Evolutionary conservation across 2,888 invertebrate species (phyloP), one percentile per base, ranked within the genome.

Genomic region (Deilephila elpenor): DNA sequence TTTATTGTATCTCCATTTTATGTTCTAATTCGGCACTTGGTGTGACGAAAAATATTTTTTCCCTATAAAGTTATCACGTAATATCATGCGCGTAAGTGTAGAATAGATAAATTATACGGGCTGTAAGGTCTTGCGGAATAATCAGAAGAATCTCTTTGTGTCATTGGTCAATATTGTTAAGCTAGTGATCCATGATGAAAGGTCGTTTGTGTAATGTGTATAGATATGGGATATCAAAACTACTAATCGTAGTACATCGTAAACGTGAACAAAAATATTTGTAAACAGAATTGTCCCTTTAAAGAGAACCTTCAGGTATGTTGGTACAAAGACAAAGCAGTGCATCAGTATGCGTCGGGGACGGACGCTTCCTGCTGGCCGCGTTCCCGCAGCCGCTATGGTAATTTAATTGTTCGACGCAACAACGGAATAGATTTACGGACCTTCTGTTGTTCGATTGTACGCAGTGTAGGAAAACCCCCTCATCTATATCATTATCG

Each of bases 361-460:
- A 82, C 79, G 79, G 77, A 75, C 81, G 87, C 83, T 92, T 92
- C 91, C 92, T 92, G 91, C 88, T 91, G 90, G 88, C 92, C 91
- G 90, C 88, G 91, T 89, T 92, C 90, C 83, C 84, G 83, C 86
- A 86, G 84, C 84, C 82, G 84, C 88, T 91, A 91, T 92, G 91
- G 88, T 91, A 91, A 92, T 92, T 90, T 89, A 87, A 91, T 91
- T 90, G 90, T 89, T 88, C 86, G 88, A 87, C 84, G 86, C 86
- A 82, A 84, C 83, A 83, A 80, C 77, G 80, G 84, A 87, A 86
- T 86, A 84, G 83, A 73, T 70, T 67, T 73, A 73, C 56, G 37
- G 67, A 72, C 53, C 62, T 62, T 78, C 76, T 78, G 78, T 78
- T 76, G 72, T 74, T 74, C 78, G 79, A 79, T 80, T 78, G 75